A percentile compares a stretch with the other conserved stretches of the same genome.
phyloP scores from a whole-genome alignment of 2,888 invertebrate genomes.

The Himalopsyche kuldschensis region DNA sequence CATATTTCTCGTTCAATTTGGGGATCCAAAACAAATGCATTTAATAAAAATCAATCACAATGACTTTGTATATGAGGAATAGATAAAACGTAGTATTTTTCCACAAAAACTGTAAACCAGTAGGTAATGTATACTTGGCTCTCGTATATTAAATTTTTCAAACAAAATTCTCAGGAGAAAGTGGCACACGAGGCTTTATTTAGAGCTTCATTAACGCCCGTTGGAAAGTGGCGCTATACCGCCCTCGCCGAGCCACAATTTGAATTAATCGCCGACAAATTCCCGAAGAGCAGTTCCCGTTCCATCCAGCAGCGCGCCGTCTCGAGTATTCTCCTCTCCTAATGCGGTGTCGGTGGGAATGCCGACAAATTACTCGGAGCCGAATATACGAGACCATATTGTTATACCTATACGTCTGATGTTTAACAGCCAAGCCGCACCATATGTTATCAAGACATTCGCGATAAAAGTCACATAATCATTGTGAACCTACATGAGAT shows the following conservation, averaged over 20 bases:
- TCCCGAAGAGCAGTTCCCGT: not conserved
- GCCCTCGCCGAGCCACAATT: not conserved
- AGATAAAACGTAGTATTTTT: too few species aligned
- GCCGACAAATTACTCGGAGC: not conserved
- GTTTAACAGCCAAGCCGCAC: not conserved
- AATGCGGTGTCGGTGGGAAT: not conserved
- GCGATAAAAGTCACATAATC: not conserved
- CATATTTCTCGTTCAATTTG: too few species aligned
- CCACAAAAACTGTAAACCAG: too few species aligned
- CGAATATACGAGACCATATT: not conserved
- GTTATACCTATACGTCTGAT: not conserved
- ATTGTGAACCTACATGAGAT: too few species aligned
- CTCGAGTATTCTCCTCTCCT: not conserved
- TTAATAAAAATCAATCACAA: too few species aligned
- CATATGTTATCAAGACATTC: not conserved
- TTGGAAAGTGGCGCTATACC: not conserved
- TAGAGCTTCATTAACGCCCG: not conserved
- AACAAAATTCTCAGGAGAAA: not conserved
- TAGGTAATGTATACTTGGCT: not conserved
- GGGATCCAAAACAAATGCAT: too few species aligned
- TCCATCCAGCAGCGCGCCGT: not conserved
- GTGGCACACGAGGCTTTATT: not conserved
- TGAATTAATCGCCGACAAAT: not conserved
- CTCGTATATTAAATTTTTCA: not conserved
- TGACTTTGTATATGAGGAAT: too few species aligned